These are phyloP conservation scores for Gobio occitaniae DNA, from an alignment of 2,797 vertebrate genomes.

Conservation along the genomic window DNA sequence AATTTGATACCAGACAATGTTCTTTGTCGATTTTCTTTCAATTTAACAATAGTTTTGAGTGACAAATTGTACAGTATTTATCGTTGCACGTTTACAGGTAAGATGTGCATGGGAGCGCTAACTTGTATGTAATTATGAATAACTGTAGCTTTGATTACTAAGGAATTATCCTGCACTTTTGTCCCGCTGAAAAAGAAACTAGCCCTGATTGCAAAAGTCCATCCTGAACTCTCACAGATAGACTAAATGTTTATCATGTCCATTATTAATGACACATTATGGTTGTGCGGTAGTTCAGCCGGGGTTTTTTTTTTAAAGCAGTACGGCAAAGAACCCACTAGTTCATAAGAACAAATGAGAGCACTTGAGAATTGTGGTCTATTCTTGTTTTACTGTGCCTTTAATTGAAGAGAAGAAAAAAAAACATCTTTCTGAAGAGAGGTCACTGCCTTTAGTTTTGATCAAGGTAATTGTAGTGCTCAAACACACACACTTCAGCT, in stretches of 20 bases:
- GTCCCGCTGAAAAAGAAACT: slow-evolving; percentile 3
- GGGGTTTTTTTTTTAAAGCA: not conserved
- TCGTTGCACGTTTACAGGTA: slow-evolving; percentile 52
- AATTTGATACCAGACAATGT: slow-evolving; percentile 21
- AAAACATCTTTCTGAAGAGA: slow-evolving; percentile 54
- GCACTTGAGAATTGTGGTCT: slow-evolving; percentile 38
- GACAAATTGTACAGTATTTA: slow-evolving; percentile 23
- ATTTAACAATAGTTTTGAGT: slow-evolving; percentile 14
- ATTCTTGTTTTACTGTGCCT: slow-evolving; percentile 77
- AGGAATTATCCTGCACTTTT: slow-evolving; percentile 49
- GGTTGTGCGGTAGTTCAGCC: not conserved
- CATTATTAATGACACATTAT: slow-evolving; percentile 20
- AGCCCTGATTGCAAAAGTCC: slow-evolving; percentile 2
- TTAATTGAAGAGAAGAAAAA: slow-evolving; percentile 63
- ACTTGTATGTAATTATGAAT: slow-evolving; percentile 42
- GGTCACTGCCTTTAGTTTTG: slow-evolving; percentile 65
- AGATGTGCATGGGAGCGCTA: slow-evolving; percentile 52
- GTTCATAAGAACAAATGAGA: slow-evolving; percentile 13
- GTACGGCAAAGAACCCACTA: not conserved
- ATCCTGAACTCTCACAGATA: not conserved
- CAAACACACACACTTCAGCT: slow-evolving; percentile 48
- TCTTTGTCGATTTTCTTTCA: not conserved
- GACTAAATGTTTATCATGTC: slow-evolving; percentile 9
- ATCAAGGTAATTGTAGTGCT: slow-evolving; percentile 57
- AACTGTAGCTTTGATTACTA: slow-evolving; percentile 35